A percentile compares a stretch with the other conserved stretches of the same genome.
Evolutionary conservation across 2,888 invertebrate genomes (phyloP).

Genomic region (Ferdinandea cuprea): DNA sequence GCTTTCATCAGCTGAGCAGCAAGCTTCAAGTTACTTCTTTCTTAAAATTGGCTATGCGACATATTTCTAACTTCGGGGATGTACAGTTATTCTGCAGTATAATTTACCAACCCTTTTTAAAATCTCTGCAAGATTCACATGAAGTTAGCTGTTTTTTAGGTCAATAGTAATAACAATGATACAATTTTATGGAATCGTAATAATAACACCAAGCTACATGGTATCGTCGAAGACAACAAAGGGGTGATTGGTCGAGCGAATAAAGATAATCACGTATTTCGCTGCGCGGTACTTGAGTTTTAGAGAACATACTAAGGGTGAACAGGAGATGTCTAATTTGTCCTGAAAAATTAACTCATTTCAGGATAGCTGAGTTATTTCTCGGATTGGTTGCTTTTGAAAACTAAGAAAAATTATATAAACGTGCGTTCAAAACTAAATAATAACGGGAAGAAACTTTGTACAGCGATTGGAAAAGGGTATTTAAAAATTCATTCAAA

Average conservation of each 20-base stretch:
- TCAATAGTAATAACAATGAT: constrained; percentile 69
- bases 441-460: neutral
- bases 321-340: constrained; percentile 80
- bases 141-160: constrained; percentile 42
- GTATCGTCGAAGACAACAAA: constrained; percentile 53
- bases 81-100: constrained; percentile 54
- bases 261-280: constrained; percentile 47
- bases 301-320: constrained; percentile 70
- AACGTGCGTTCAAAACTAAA: constrained; percentile 38
- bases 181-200: constrained; percentile 57
- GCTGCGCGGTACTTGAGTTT: constrained; percentile 51
- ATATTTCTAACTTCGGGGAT: constrained; percentile 21
- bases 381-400: constrained; percentile 34
- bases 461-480: constrained; percentile 25
- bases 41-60: constrained; percentile 41
- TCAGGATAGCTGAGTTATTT: constrained; percentile 76
- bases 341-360: constrained; percentile 81
- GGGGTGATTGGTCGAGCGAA: constrained; percentile 56
- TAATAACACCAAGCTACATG: constrained; percentile 71
- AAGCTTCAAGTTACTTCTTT: constrained; percentile 50
- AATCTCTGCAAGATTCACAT: neutral
- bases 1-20: constrained; percentile 6
- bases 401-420: neutral
- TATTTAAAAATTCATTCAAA: constrained; percentile 31
- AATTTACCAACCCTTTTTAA: constrained; percentile 69